A percentile compares a stretch with the other conserved stretches of the same genome.
These are phyloP conservation scores for Drusus annulatus DNA, from an alignment of 1,140 invertebrate genomes.

Conservation along the genomic window DNA sequence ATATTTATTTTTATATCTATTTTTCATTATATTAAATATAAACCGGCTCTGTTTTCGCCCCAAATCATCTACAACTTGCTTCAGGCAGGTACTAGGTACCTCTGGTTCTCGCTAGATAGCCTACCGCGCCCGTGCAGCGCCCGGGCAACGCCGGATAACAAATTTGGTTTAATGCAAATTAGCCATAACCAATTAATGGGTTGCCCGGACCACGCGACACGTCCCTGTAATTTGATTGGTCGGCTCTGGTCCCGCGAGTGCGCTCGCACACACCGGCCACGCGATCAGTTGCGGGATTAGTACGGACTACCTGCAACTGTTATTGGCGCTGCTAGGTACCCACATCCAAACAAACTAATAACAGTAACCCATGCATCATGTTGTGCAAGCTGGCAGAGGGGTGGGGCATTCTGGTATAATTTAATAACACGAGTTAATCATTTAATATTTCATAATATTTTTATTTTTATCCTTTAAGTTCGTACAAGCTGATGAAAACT, in stretches of 20 bases:
- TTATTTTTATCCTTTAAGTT: too few species aligned
- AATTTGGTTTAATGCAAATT: conserved; percentile 27
- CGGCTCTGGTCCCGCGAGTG: conserved; percentile 10
- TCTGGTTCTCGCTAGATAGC: background rate
- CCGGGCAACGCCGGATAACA: conserved; percentile 23
- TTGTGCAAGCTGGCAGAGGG: too few species aligned
- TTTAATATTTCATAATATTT: too few species aligned
- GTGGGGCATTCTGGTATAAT: too few species aligned
- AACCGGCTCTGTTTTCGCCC: background rate
- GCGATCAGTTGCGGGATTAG: background rate
- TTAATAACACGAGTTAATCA: too few species aligned
- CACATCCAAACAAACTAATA: too few species aligned
- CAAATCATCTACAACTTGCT: background rate
- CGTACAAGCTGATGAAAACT: too few species aligned
- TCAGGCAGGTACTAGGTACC: background rate
- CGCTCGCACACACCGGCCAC: background rate
- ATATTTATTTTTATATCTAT: too few species aligned
- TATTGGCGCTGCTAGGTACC: too few species aligned
- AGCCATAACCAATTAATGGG: conserved; percentile 30
- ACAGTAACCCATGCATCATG: too few species aligned
- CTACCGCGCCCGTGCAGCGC: background rate
- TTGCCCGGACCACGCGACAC: conserved; percentile 16
- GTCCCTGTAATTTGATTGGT: conserved; percentile 32
- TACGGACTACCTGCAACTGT: background rate
- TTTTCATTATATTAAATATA: too few species aligned